Evolutionary conservation across 2,113 vertebrate species (phyloP).

Genomic region (Tenrec ecaudatus): DNA sequence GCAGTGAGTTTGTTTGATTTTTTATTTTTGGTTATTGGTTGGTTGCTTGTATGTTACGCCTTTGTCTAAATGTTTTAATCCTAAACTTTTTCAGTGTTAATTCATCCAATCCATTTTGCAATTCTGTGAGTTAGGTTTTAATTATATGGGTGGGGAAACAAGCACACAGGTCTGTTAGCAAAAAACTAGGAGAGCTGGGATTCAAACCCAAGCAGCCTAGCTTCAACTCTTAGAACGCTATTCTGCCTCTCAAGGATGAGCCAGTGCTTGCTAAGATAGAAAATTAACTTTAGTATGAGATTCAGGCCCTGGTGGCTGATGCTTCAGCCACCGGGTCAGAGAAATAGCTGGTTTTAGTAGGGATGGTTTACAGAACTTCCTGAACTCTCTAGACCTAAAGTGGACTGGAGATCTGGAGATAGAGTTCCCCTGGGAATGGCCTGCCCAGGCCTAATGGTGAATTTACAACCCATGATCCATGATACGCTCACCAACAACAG

Average conservation of each 20-base stretch:
- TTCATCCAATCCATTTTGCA: not conserved
- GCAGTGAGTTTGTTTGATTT: too few species aligned
- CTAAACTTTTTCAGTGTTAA: slow-evolving; percentile 36
- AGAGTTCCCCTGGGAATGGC: not conserved
- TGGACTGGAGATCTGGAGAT: not conserved
- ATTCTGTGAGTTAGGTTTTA: not conserved
- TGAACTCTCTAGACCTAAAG: not conserved
- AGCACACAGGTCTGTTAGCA: not conserved
- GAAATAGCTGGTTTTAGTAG: not conserved
- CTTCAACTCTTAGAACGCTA: not conserved
- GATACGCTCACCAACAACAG: not conserved
- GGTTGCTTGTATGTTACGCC: not conserved
- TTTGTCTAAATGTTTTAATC: slow-evolving; percentile 7
- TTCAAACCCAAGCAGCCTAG: not conserved
- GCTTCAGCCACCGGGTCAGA: not conserved
- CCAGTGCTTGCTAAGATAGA: not conserved
- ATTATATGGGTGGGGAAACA: not conserved
- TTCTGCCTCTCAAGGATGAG: not conserved
- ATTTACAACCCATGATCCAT: too few species aligned
- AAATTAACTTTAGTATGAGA: not conserved
- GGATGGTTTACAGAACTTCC: not conserved
- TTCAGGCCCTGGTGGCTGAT: not conserved
- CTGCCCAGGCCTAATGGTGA: not conserved
- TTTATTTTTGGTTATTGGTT: not conserved
- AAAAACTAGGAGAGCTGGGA: not conserved